These are phyloP conservation scores for Eira barbara DNA, from an alignment of 2,113 vertebrate genomes.

Conservation along the genomic window DNA sequence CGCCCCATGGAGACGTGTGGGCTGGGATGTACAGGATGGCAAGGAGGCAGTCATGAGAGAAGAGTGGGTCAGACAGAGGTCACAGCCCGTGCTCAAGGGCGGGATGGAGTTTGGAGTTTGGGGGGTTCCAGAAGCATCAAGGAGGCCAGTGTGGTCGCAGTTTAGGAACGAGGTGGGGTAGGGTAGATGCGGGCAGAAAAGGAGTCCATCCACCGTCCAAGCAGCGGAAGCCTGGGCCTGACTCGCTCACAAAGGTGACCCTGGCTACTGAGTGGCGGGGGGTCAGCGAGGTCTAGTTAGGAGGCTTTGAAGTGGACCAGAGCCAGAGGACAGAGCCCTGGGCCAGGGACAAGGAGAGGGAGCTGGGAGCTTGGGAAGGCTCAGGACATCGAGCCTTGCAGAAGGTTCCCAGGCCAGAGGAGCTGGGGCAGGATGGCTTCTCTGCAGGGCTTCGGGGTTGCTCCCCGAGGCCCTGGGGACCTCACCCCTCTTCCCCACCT, in stretches of 20 bases:
- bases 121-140: not conserved
- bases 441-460: not conserved
- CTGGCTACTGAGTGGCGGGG: not conserved
- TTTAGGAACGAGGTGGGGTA: accelerated
- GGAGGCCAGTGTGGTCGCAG: not conserved
- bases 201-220: no score
- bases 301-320: not conserved
- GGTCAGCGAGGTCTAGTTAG: not conserved
- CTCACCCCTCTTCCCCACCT: not conserved
- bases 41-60: not conserved
- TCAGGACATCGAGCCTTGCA: not conserved
- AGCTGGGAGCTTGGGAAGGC: not conserved
- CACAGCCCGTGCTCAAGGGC: not conserved
- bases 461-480: not conserved
- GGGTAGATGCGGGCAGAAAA: not conserved
- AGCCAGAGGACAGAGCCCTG: not conserved
- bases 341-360: not conserved
- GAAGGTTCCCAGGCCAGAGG: not conserved
- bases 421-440: not conserved
- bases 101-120: not conserved
- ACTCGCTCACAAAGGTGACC: not conserved
- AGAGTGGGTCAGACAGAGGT: not conserved
- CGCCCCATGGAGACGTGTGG: not conserved
- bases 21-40: not conserved
- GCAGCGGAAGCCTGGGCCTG: not conserved